phyloP scores from a whole-genome alignment of 2,797 vertebrate genomes.

The Neopelma chrysocephalum region DNA sequence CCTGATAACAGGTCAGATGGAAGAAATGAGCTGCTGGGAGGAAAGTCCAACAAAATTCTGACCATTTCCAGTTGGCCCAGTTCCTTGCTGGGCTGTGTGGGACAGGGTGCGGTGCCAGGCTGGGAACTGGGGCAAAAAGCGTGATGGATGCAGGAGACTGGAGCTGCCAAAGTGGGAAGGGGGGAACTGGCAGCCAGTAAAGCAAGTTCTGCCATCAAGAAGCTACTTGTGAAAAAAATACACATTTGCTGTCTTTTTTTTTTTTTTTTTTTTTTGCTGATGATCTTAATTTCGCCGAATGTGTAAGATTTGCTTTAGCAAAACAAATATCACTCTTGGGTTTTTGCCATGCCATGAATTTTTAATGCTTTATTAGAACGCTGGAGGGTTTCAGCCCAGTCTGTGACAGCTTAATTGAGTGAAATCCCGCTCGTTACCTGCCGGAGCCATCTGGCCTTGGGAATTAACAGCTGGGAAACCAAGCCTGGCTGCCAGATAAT shows the following conservation, averaged over 20 bases:
- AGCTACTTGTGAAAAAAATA: conserved; percentile 22
- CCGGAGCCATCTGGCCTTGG: not conserved
- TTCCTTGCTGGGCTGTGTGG: fast-evolving
- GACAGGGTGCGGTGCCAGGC: not conserved
- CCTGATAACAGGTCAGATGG: not conserved
- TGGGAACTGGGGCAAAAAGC: not conserved
- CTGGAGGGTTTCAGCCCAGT: not conserved
- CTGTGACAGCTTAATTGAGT: not conserved
- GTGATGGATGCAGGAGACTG: fast-evolving
- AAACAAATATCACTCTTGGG: conserved; percentile 33
- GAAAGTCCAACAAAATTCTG: fast-evolving
- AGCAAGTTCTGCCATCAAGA: conserved; percentile 11
- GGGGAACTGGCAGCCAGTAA: not conserved
- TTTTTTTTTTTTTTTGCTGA: not conserved
- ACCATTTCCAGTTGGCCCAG: not conserved
- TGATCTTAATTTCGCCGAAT: not conserved
- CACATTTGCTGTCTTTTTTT: not conserved
- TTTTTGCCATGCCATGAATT: conserved; percentile 31
- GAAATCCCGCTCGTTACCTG: not conserved
- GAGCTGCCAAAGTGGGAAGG: not conserved
- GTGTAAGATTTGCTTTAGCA: conserved; percentile 45
- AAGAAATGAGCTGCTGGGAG: not conserved
- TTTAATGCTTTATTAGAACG: conserved; percentile 19
- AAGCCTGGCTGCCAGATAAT: not conserved
- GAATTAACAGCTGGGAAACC: not conserved